phyloP scores from a whole-genome alignment of 2,113 vertebrate species.

The Macquaria australasica region DNA sequence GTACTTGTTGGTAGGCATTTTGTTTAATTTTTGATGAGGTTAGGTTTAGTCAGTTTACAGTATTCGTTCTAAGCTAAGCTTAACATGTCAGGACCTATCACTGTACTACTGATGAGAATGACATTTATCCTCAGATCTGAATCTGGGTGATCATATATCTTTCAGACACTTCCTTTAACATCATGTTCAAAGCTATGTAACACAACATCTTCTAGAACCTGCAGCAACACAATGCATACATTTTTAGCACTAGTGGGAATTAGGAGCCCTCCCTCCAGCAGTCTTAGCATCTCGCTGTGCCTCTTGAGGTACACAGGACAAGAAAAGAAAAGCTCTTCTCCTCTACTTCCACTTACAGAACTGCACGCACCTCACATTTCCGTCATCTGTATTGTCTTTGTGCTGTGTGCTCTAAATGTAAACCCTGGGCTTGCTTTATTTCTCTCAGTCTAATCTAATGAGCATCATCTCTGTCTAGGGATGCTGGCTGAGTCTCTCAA shows the following conservation, averaged over 20 bases:
- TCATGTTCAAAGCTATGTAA: neutral
- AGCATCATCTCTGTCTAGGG: conserved; percentile 74
- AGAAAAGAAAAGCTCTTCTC: neutral
- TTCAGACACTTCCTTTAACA: neutral
- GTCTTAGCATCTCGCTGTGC: neutral
- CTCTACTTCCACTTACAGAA: neutral
- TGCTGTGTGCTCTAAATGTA: conserved; percentile 53
- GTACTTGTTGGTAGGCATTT: neutral
- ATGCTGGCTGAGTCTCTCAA: conserved; percentile 61
- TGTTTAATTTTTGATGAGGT: too few relatives aligned
- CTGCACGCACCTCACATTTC: conserved; percentile 1
- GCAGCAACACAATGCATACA: neutral
- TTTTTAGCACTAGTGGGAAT: neutral
- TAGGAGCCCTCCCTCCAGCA: neutral
- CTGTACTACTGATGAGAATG: neutral
- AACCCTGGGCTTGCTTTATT: conserved; percentile 61
- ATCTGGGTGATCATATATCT: neutral
- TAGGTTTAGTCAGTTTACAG: neutral
- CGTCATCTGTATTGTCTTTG: conserved; percentile 20
- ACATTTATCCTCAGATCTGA: neutral
- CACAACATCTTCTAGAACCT: neutral
- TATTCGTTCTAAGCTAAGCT: neutral
- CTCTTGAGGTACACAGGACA: neutral
- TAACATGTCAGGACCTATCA: neutral
- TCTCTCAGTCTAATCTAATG: conserved; percentile 77